Evolutionary conservation across 2,113 vertebrate genomes (phyloP).

Genomic region (Hucho hucho): DNA sequence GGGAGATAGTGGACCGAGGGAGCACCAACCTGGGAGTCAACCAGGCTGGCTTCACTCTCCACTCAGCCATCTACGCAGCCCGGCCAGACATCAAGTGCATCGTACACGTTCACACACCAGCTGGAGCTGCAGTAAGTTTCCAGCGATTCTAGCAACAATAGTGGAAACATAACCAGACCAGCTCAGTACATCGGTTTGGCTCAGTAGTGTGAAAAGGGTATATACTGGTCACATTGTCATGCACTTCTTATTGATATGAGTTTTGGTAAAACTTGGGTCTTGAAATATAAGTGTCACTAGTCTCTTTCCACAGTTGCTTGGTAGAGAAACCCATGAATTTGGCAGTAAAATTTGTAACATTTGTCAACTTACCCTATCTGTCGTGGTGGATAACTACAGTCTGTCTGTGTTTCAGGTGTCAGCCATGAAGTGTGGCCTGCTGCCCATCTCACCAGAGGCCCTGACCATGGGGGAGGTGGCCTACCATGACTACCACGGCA

Average conservation of each 20-base stretch:
- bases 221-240: too few species aligned
- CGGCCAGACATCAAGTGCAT: conserved; percentile 89
- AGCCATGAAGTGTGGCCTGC: conserved; percentile 94
- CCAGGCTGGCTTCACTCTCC: conserved; percentile 90
- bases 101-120: conserved; percentile 90
- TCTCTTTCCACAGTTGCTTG: too few species aligned
- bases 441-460: conserved; percentile 94
- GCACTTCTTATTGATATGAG: too few species aligned
- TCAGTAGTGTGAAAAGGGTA: too few species aligned
- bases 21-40: conserved; percentile 96
- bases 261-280: too few species aligned
- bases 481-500: conserved; percentile 97
- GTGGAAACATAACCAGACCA: too few species aligned
- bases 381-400: background rate
- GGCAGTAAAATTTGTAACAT: too few species aligned
- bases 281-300: too few species aligned
- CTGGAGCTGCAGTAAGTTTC: conserved; percentile 87
- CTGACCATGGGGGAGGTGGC: conserved; percentile 89
- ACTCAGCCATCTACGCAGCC: conserved; percentile 88
- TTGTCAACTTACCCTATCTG: too few species aligned
- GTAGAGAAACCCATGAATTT: too few species aligned
- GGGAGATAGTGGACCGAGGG: conserved; percentile 90
- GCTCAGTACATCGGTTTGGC: too few species aligned
- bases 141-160: too few species aligned
- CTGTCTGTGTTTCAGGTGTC: conserved; percentile 79